Evolutionary conservation across 1,140 invertebrate species (phyloP).

Genomic region (Eriosoma lanigerum): DNA sequence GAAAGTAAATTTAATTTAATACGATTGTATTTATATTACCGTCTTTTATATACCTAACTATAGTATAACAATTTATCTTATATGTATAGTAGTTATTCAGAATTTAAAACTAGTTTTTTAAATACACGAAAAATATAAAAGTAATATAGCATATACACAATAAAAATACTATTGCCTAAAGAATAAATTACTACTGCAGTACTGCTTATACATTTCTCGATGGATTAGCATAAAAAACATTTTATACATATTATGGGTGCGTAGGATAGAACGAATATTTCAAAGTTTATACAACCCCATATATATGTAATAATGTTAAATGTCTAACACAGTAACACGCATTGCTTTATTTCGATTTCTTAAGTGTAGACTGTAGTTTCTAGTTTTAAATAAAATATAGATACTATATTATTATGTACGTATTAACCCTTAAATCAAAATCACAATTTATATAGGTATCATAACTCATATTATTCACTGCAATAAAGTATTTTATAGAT

Average conservation of each 20-base stretch:
- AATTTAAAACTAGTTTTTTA: conserved; percentile 37
- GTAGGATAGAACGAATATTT: conserved; percentile 1
- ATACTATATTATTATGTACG: neutral
- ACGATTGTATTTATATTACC: conserved; percentile 32
- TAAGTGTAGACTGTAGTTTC: neutral
- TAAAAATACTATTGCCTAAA: conserved; percentile 3
- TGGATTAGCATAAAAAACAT: conserved; percentile 24
- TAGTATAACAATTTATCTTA: neutral
- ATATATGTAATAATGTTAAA: too few relatives aligned
- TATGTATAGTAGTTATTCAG: conserved; percentile 28
- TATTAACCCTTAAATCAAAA: neutral
- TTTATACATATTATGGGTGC: conserved; percentile 18
- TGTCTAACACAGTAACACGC: too few relatives aligned
- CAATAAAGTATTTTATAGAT: too few relatives aligned
- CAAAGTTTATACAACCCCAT: conserved; percentile 7
- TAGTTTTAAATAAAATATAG: neutral
- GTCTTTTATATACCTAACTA: neutral
- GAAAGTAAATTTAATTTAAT: conserved; percentile 28
- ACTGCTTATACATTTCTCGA: neutral
- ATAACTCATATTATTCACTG: too few relatives aligned
- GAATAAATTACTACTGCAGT: conserved; percentile 28
- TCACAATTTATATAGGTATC: too few relatives aligned
- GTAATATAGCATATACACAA: neutral
- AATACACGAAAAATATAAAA: conserved; percentile 13
- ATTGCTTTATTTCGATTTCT: neutral